These are phyloP conservation scores for Frankliniella intonsa DNA, from an alignment of 2,888 invertebrate genomes.

Conservation along the genomic window DNA sequence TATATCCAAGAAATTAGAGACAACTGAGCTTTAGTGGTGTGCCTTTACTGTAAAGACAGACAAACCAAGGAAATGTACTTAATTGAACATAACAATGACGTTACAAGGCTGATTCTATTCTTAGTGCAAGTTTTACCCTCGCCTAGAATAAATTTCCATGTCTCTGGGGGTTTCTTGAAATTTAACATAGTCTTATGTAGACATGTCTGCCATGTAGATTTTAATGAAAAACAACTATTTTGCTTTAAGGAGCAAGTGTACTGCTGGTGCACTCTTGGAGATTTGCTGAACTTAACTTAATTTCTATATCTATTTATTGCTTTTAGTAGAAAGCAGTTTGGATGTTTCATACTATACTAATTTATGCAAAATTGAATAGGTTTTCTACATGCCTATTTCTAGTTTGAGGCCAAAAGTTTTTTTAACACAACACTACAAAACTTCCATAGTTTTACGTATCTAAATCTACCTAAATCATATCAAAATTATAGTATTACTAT, in stretches of 20 bases:
- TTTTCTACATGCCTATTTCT: background rate
- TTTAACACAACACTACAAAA: background rate
- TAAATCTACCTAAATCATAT: background rate
- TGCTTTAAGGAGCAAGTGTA: background rate
- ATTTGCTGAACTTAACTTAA: background rate
- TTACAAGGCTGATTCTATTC: background rate
- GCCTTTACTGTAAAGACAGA: background rate
- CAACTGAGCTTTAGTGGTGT: slow-evolving; percentile 63
- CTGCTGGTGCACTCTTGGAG: background rate
- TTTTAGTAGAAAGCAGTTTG: background rate
- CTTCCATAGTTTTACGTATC: background rate
- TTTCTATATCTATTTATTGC: background rate
- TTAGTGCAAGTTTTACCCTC: background rate
- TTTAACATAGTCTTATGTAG: background rate
- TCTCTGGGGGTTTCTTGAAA: background rate
- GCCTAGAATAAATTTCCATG: background rate
- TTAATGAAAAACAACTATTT: background rate
- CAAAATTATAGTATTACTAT: background rate
- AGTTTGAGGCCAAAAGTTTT: background rate
- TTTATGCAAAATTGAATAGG: background rate
- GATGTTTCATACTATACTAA: background rate
- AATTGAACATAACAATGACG: background rate
- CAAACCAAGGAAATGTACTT: background rate
- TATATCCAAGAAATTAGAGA: slow-evolving; percentile 68
- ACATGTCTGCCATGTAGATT: background rate